Base-by-base conservation (phyloP, 2,797 vertebrate genomes). In the Gambelia wislizenii region DNA sequence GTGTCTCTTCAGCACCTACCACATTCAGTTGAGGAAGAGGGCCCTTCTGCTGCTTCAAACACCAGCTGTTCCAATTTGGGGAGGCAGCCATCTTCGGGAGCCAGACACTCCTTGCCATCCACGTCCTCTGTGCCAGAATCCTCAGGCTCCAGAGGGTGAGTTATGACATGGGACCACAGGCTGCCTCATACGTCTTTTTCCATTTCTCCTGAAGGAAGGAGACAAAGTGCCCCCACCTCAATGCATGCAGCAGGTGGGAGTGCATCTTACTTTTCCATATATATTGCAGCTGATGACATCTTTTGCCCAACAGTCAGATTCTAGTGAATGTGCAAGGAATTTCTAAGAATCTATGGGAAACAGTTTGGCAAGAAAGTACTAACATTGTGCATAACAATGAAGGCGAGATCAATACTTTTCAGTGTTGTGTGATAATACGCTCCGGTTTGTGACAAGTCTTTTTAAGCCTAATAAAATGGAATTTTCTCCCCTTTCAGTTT, bases 371-470 rank as follows among this genome's bases (percentile, higher is more conserved):
- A 70, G 10, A 84, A 20, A 44, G 36, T 84, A 42, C 2, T 89
- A 83, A 89, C 36, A 14, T 6, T 87, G 1, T 39, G 69, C 18
- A 12, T 22, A 83, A 20, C 39, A 90, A 93, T 83, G 49, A 81
- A 33, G 36, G n/a, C 6, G 13, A 93, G 89, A 92, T 91, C 77
- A 91, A 36, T 88, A 88, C 54, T 78, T 92, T 91, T 76, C 27
- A 86, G n/a, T 0, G 0, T 76, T 87, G 80, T 89, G n/a, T 83
- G 88, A 92, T 87, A 78, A 59, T 52, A 59, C 22, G 47, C 0
- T 94, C 91, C 54, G 47, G 3, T 81, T 92, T 93, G 85, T 92
- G 78, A 92, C 59, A 67, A 82, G 89, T 89, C 88, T 94, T 96
- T 89, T 90, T 7, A 77, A 85, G 79, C 36, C 81, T 83, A 83